These are phyloP conservation scores for Hypocryptadius cinnamomeus DNA, from an alignment of 2,113 vertebrate species.

Conservation along the genomic window DNA sequence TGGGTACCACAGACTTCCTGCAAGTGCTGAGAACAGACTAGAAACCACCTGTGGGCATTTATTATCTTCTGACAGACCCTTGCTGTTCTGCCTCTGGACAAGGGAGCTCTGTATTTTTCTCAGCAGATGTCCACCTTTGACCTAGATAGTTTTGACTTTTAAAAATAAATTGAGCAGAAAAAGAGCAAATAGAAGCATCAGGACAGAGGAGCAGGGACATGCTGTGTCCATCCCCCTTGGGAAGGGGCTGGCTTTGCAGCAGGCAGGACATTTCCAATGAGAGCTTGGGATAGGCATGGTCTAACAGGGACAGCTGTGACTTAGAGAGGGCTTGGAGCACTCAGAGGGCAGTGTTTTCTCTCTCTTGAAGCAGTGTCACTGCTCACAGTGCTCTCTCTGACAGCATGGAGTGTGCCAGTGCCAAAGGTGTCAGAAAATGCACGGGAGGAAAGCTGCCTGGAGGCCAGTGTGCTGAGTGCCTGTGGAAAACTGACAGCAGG, in stretches of 20 bases:
- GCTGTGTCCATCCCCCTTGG: background rate
- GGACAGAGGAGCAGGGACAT: background rate
- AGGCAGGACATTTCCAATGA: background rate
- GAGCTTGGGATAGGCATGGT: accelerated
- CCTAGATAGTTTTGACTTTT: background rate
- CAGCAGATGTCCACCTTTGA: background rate
- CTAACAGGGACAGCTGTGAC: background rate
- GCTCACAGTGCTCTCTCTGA: background rate
- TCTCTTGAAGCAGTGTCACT: background rate
- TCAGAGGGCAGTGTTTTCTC: background rate
- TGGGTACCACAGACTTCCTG: background rate
- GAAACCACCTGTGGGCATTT: background rate
- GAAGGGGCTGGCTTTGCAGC: background rate
- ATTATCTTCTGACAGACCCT: background rate
- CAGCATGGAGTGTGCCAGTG: background rate
- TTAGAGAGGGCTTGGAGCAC: background rate
- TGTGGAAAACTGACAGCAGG: slow-evolving; percentile 35
- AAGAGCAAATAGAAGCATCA: background rate
- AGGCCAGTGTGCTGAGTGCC: background rate
- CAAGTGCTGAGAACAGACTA: background rate
- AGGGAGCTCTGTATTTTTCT: background rate
- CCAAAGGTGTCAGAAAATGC: background rate
- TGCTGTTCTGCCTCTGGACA: background rate
- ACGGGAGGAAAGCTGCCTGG: background rate
- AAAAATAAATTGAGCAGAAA: background rate